Conservation (phyloP, 2,113 vertebrate genomes). For the Paradisaea rubra region DNA sequence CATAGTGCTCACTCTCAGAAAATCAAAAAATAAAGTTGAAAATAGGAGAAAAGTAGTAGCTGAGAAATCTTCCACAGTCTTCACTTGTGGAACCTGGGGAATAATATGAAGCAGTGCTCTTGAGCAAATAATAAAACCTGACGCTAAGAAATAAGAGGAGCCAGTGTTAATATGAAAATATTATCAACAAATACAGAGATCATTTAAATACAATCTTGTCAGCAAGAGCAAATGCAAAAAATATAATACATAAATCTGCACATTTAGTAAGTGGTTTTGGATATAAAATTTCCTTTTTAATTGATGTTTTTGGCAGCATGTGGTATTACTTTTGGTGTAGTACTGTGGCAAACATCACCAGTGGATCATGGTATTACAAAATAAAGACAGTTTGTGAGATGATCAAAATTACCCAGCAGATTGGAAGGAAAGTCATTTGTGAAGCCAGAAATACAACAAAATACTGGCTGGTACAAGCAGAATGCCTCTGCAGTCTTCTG, state of each 20-base stretch:
- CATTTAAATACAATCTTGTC: not conserved
- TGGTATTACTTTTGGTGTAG: not conserved
- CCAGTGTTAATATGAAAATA: not conserved
- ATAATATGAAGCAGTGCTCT: not conserved
- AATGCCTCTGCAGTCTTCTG: not conserved
- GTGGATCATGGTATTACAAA: not conserved
- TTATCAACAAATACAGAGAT: not conserved
- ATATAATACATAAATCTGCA: rapidly evolving
- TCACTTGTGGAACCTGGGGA: not conserved
- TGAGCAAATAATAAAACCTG: not conserved
- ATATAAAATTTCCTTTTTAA: not conserved
- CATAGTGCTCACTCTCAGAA: not conserved
- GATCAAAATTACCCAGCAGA: not conserved
- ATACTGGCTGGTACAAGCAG: not conserved
- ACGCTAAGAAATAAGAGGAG: not conserved
- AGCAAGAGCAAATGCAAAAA: not conserved
- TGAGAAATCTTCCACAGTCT: not conserved
- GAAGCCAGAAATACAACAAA: not conserved
- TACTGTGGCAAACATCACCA: not conserved
- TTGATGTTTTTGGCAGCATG: not conserved
- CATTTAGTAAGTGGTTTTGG: not conserved
- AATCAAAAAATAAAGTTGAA: not conserved
- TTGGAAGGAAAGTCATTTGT: not conserved
- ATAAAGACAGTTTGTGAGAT: not conserved
- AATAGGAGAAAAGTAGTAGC: not conserved